Base-by-base conservation (phyloP, 2,888 invertebrate genomes). In the Platycnemis pennipes region DNA sequence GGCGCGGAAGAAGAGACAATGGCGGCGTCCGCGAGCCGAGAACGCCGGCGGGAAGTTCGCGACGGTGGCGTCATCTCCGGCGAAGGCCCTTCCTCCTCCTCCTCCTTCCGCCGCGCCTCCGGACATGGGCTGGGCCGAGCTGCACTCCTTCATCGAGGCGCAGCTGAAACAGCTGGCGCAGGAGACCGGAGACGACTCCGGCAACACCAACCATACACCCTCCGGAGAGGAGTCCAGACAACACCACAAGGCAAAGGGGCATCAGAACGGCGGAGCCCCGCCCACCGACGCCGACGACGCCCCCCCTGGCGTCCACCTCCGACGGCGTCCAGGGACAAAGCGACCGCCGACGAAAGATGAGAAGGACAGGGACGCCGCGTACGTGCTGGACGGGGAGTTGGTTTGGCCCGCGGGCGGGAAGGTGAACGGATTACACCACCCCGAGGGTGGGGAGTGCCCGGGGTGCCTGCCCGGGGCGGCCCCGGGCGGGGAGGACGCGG, bases 91-190 rank as follows among this genome's bases (percentile, higher is more conserved):
- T 26, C 77, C 26, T 26, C 31, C 77, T 37, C 63, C 91, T 22
- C n/a, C 91, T 22, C 26, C 45, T 5, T 4, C 45, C 0, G 45
- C 45, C 45, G 87, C 3, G 56, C 44, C 63, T 11, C 44, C 91
- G 44, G 91, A 69, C 44, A 91, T 91, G 91, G 91, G 91, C 69
- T 91, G 91, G 91, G 63, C 91, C n/a, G 91, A 91, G 91, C 44
- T 91, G 91, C 91, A 91, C 91, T 91, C 91, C 37, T 91, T 91
- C 91, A 91, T 91, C 63, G 91, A 91, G 63, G 91, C 91, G 91
- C 91, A 91, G 91, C 63, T 91, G 91, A 91, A 44, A n/a, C 91
- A 91, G 91, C 91, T 91, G 63, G 91, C 91, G 45, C 63, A 91
- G 63, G 91, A 91, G 91, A 63, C 63, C 42, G 91, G 69, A 63